Evolutionary conservation across 1,140 invertebrate genomes (phyloP).

Genomic region (Pararge aegeria): DNA sequence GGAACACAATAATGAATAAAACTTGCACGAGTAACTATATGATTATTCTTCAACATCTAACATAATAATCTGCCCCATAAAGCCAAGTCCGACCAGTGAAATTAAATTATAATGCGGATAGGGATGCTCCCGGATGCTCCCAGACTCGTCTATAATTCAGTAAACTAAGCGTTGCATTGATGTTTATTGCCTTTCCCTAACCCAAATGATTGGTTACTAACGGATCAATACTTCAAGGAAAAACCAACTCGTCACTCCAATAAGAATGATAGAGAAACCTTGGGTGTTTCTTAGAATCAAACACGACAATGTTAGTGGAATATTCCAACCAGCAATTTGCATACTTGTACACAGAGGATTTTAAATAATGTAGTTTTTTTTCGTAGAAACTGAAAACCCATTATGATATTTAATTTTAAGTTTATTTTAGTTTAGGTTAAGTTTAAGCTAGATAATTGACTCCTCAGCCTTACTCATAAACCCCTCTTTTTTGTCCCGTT

Average conservation of each 20-base stretch:
- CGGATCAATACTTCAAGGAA: conserved; percentile 54
- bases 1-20: too few relatives aligned
- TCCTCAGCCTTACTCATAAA: too few relatives aligned
- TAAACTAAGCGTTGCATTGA: conserved; percentile 48
- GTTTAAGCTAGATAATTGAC: too few relatives aligned
- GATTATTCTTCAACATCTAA: not conserved
- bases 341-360: too few relatives aligned
- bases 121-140: conserved; percentile 20
- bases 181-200: conserved; percentile 47
- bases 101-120: conserved; percentile 5
- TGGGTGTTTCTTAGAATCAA: not conserved
- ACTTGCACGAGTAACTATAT: too few relatives aligned
- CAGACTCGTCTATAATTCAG: conserved; percentile 53
- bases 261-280: conserved; percentile 24
- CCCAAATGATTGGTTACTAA: conserved; percentile 45
- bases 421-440: too few relatives aligned
- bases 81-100: not conserved
- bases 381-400: not conserved
- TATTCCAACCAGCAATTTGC: not conserved
- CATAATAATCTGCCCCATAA: conserved; percentile 1
- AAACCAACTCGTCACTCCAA: conserved; percentile 46
- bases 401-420: too few relatives aligned
- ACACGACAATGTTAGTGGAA: not conserved
- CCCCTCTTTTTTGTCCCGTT: too few relatives aligned
- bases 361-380: too few relatives aligned